Conservation (phyloP, 2,113 vertebrate genomes). For the Phylloscopus whistleri region DNA sequence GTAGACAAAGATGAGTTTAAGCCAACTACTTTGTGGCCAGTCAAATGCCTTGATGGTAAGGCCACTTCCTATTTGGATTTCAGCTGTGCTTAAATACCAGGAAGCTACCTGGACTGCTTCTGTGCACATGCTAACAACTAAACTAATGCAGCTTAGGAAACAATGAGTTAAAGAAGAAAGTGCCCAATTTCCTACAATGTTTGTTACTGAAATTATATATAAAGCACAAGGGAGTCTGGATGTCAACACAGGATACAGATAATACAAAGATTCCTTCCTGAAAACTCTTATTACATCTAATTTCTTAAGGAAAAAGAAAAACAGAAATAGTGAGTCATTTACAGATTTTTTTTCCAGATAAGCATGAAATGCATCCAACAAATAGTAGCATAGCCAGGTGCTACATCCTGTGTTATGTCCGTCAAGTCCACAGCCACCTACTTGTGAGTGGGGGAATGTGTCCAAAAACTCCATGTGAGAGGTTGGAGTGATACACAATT, state of each 20-base stretch:
- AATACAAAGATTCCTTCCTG: background rate
- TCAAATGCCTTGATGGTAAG: background rate
- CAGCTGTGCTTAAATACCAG: background rate
- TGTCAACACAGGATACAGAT: slow-evolving; percentile 3
- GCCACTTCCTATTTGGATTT: background rate
- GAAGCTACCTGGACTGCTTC: background rate
- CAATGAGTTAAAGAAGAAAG: background rate
- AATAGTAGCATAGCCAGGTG: slow-evolving; percentile 38
- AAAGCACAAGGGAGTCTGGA: background rate
- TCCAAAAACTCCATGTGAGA: background rate
- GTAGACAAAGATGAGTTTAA: background rate
- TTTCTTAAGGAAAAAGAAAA: slow-evolving; percentile 14
- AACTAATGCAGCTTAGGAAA: background rate
- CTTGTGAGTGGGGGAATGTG: background rate
- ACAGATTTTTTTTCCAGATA: slow-evolving; percentile 21
- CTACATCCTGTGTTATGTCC: slow-evolving; percentile 4
- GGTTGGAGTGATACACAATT: background rate
- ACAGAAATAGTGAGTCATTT: slow-evolving; percentile 1
- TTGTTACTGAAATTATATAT: background rate
- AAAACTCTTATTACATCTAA: background rate
- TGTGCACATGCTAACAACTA: background rate
- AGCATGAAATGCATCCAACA: slow-evolving; percentile 15
- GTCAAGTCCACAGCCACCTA: background rate
- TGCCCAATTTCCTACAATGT: background rate
- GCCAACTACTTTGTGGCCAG: background rate